Base-by-base conservation (phyloP, 2,113 vertebrate genomes). In the Pangasianodon gigas region DNA sequence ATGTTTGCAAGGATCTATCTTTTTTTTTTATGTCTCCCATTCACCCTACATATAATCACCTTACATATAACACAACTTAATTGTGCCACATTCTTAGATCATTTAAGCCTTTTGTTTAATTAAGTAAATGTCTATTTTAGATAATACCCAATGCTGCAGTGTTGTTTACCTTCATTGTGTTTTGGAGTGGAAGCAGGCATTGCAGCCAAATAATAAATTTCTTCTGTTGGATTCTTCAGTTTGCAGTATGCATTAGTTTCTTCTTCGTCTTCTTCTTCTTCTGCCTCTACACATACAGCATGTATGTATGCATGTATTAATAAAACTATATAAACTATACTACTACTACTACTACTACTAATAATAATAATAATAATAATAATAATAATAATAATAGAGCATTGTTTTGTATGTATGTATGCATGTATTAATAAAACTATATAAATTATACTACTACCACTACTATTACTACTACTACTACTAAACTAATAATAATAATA, bases 151-250 rank as follows among this genome's bases (percentile, higher is more conserved):
- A n/a, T 26, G 29, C 6, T 41, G 75, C 11, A 62, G 46, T 65
- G 14, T 48, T 41, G 19, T 41, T 81, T 83, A 88, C 62, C 62
- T 82, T 56, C 29, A 88, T 0, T 46, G 7, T 26, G 11, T 87
- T 91, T 91, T 24, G 1, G 0, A 16, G 24, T 0, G 48, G 32
- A 1, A 0, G 0, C 2, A 4, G 0, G 0, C 37, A 2, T 24
- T 29, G 0, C 0, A 32, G 93, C 44, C 6, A 92, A 86, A 4
- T 77, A 4, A 52, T 95, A 95, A 65, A 95, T 0, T n/a, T 96
- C 92, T 37, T 94, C 94, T 10, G 92, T 0, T 81, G 90, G 52
- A 71, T 0, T 69, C 1, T 67, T 0, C 19, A 95, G 91, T 80
- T 29, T 86, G 4, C 58, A 18, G 8, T 96, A 95, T 6, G 52